These are phyloP conservation scores for Thinocorus orbignyianus DNA, from an alignment of 2,113 vertebrate genomes.

Conservation along the genomic window DNA sequence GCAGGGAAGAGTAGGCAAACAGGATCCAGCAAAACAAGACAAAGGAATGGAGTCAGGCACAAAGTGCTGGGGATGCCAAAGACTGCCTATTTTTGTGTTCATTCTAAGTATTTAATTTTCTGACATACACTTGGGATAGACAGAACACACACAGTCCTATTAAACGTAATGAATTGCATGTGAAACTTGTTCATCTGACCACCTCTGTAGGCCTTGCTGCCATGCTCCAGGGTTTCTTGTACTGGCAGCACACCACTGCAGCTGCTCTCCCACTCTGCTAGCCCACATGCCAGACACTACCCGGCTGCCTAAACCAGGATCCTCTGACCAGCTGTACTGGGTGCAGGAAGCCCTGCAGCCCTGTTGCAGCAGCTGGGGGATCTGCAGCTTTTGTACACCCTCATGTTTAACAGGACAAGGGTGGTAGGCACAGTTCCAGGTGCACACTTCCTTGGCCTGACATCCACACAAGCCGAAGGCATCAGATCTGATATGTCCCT, in stretches of 20 bases:
- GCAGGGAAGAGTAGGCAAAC: not conserved
- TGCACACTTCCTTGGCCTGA: not conserved
- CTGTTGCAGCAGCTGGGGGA: not conserved
- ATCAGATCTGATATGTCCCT: not conserved
- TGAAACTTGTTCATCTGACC: not conserved
- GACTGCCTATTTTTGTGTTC: not conserved
- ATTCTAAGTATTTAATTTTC: not conserved
- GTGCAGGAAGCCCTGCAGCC: not conserved
- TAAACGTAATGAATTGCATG: not conserved
- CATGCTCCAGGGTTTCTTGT: not conserved
- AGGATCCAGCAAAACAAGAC: not conserved
- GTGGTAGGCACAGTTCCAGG: not conserved
- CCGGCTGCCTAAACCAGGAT: not conserved
- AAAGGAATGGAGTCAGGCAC: not conserved
- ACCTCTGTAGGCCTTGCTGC: fast-evolving
- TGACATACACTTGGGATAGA: not conserved
- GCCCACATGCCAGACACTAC: not conserved
- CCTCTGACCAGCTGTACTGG: not conserved
- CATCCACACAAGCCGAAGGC: not conserved
- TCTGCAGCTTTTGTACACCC: not conserved
- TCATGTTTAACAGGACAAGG: not conserved
- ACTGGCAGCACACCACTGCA: not conserved
- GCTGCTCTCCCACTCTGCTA: not conserved
- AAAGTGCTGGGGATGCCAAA: not conserved
- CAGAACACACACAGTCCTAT: not conserved